Percentiles rank a stretch among this genome's conserved stretches.
These are phyloP conservation scores for Arnoldichthys spilopterus DNA, from an alignment of 2,797 vertebrate species.

Conservation along the genomic window DNA sequence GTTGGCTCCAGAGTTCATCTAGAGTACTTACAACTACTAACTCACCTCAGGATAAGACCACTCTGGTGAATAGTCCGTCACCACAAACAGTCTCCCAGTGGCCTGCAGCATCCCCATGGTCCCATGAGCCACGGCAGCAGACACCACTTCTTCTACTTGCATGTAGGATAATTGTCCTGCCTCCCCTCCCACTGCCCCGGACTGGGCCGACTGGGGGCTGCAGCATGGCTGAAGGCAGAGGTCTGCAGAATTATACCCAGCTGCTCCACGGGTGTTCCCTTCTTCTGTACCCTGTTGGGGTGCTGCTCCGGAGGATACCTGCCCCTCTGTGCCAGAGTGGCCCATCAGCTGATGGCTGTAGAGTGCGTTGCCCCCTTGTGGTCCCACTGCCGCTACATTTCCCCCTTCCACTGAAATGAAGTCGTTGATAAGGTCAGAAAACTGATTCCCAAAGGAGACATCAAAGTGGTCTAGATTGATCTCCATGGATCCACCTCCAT, in stretches of 20 bases:
- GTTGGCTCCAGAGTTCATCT: too few species aligned
- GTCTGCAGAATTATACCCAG: slow-evolving; percentile 88
- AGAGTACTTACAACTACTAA: slow-evolving; percentile 1
- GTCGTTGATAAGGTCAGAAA: slow-evolving; percentile 98
- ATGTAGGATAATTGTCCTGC: slow-evolving; percentile 92
- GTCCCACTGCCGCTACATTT: slow-evolving; percentile 64
- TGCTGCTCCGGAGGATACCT: slow-evolving; percentile 78
- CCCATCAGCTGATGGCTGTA: slow-evolving; percentile 88
- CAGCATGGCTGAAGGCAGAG: slow-evolving; percentile 97
- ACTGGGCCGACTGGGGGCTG: slow-evolving; percentile 88
- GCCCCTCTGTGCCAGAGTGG: slow-evolving; percentile 78
- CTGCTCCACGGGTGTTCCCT: slow-evolving; percentile 81
- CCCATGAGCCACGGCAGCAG: slow-evolving; percentile 89
- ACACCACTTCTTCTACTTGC: slow-evolving; percentile 97
- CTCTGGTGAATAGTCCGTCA: slow-evolving; percentile 98
- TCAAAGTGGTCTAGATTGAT: slow-evolving; percentile 98
- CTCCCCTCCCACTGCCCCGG: slow-evolving; percentile 83
- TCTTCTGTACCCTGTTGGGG: slow-evolving; percentile 90
- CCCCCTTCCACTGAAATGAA: slow-evolving; percentile 97
- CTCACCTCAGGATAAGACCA: slow-evolving; percentile 99
- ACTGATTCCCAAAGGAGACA: slow-evolving; percentile 98
- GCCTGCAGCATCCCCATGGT: slow-evolving; percentile 92
- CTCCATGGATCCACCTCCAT: slow-evolving; percentile 80
- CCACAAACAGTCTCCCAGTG: slow-evolving; percentile 92
- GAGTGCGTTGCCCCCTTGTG: slow-evolving; percentile 69